Evolutionary conservation across 2,888 invertebrate genomes (phyloP).

Genomic region (Conops quadrifasciatus): DNA sequence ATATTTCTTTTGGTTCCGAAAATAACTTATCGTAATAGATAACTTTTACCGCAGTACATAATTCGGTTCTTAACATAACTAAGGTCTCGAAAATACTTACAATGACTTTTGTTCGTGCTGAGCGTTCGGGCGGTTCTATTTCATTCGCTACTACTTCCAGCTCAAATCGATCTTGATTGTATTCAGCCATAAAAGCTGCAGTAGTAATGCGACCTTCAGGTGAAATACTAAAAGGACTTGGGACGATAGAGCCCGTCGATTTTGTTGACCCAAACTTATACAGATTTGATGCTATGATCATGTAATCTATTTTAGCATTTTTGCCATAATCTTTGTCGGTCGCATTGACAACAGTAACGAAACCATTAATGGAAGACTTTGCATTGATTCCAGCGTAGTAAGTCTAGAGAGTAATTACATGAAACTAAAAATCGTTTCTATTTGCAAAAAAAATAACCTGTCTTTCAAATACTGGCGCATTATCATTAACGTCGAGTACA

Average conservation of each 20-base stretch:
- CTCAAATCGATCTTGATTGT: constrained; percentile 87
- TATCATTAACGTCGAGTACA: constrained; percentile 86
- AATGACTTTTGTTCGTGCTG: constrained; percentile 79
- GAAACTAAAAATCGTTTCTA: neutral
- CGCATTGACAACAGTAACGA: constrained; percentile 79
- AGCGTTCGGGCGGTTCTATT: constrained; percentile 78
- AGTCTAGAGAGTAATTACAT: constrained; percentile 42
- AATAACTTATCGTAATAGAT: neutral
- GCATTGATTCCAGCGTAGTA: constrained; percentile 75
- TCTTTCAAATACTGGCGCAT: constrained; percentile 78
- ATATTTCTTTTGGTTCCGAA: too few relatives aligned
- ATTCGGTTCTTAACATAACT: too few relatives aligned
- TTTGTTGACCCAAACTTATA: constrained; percentile 80
- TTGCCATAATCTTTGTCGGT: constrained; percentile 83
- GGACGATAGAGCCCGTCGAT: constrained; percentile 86
- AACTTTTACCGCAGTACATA: too few relatives aligned
- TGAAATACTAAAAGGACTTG: constrained; percentile 77
- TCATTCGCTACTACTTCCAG: constrained; percentile 86
- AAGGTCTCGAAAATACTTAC: too few relatives aligned
- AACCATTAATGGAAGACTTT: constrained; percentile 79
- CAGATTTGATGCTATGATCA: constrained; percentile 81
- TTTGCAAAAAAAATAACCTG: constrained; percentile 44
- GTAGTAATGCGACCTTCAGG: constrained; percentile 68
- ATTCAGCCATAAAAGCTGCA: constrained; percentile 85
- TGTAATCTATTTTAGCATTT: constrained; percentile 84